Evolutionary conservation across 2,888 invertebrate genomes (phyloP).

Genomic region (Coelinius sp.): DNA sequence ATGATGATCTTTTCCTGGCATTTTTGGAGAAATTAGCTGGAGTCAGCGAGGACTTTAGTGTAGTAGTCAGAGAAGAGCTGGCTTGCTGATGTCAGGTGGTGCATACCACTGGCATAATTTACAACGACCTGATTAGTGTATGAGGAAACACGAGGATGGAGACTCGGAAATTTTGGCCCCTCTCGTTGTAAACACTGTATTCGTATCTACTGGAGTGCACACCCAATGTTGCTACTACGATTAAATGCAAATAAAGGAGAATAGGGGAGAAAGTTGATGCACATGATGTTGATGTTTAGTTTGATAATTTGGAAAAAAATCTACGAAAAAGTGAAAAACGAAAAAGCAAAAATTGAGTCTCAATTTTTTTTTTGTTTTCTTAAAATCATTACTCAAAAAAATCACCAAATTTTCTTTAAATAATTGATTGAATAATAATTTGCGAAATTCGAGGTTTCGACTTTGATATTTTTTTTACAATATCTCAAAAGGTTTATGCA

Average conservation of each 20-base stretch:
- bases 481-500: too few species aligned
- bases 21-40: neutral
- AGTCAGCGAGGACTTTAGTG: neutral
- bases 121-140: constrained; percentile 15
- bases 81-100: constrained; percentile 1
- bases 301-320: too few species aligned
- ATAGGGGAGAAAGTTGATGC: neutral
- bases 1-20: too few species aligned
- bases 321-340: too few species aligned
- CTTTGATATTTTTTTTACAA: too few species aligned
- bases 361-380: too few species aligned
- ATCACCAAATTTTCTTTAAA: too few species aligned
- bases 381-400: too few species aligned
- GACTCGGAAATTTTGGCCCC: constrained; percentile 35
- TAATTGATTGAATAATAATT: too few species aligned
- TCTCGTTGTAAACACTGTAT: constrained; percentile 59
- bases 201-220: constrained; percentile 56
- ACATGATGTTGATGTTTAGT: too few species aligned
- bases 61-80: neutral
- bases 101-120: constrained; percentile 15
- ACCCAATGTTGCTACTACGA: constrained; percentile 53
- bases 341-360: too few species aligned
- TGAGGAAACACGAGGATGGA: constrained; percentile 37
- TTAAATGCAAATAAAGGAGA: constrained; percentile 57
- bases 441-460: too few species aligned